phyloP scores from a whole-genome alignment of 2,888 invertebrate species.

The Brenthis hecate region DNA sequence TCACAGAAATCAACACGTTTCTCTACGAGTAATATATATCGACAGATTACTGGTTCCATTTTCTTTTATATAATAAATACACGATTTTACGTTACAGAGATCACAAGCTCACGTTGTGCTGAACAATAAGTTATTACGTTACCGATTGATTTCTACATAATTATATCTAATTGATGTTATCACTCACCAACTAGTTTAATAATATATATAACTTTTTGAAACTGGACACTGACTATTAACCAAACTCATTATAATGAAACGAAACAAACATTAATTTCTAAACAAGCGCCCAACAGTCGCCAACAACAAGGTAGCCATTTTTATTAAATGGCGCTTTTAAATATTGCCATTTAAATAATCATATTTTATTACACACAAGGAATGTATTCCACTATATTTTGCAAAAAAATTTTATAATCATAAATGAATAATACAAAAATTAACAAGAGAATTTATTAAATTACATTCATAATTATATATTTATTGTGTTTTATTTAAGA shows the following conservation, averaged over 20 bases:
- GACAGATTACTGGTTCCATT: not conserved
- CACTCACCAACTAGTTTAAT: slow-evolving; percentile 62
- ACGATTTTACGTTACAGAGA: slow-evolving; percentile 41
- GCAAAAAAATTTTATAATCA: no score
- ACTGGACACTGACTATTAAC: slow-evolving; percentile 52
- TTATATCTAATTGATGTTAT: slow-evolving; percentile 29
- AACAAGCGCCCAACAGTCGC: slow-evolving; percentile 78
- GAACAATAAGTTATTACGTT: slow-evolving; percentile 49
- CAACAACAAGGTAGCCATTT: slow-evolving; percentile 81
- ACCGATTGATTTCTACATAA: slow-evolving; percentile 31
- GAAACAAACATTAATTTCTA: slow-evolving; percentile 73
- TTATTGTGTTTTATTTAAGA: no score
- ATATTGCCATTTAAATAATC: slow-evolving; percentile 44
- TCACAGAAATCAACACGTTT: slow-evolving; percentile 15
- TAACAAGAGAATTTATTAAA: no score
- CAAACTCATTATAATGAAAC: slow-evolving; percentile 63
- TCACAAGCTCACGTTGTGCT: slow-evolving; percentile 69
- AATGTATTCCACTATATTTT: no score
- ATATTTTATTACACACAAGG: no score
- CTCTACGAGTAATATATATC: not conserved
- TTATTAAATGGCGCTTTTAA: slow-evolving; percentile 60
- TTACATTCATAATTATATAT: no score
- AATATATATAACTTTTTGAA: slow-evolving; percentile 50
- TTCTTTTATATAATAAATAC: slow-evolving; percentile 34
- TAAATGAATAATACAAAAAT: no score